Conservation (phyloP, 2,113 vertebrate genomes). For the Capreolus pygargus region DNA sequence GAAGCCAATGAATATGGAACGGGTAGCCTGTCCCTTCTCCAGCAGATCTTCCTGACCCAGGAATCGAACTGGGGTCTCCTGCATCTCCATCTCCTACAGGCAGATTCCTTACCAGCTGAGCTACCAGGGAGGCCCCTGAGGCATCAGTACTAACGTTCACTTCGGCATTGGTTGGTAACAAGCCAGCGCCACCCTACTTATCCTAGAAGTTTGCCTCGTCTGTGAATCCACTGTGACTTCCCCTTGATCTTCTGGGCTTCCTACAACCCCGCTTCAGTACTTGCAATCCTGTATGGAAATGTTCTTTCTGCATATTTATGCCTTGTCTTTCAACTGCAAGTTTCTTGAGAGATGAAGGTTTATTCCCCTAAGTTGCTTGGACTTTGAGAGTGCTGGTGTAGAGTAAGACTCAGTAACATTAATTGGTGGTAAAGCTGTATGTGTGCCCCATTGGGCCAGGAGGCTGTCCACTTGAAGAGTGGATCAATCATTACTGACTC, state of each 20-base stretch:
- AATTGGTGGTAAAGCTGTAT: rapidly evolving
- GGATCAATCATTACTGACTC: neutral
- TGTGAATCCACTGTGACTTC: rapidly evolving
- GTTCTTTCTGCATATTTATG: too few species aligned
- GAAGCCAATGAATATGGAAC: too few species aligned
- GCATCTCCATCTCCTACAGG: neutral
- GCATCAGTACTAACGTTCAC: neutral
- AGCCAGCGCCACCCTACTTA: rapidly evolving
- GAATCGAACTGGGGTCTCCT: neutral
- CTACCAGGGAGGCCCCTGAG: neutral
- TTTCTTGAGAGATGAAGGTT: neutral
- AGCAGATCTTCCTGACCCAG: neutral
- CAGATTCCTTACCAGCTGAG: neutral
- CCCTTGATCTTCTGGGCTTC: neutral
- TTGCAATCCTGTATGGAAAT: rapidly evolving
- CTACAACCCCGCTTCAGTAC: rapidly evolving
- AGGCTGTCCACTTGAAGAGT: rapidly evolving
- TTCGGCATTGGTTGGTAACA: rapidly evolving
- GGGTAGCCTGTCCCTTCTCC: too few species aligned
- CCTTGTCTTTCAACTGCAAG: neutral
- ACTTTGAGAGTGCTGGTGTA: rapidly evolving
- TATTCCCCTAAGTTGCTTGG: too few species aligned
- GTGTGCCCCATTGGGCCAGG: rapidly evolving
- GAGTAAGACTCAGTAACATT: rapidly evolving
- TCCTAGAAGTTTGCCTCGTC: rapidly evolving